Base-by-base conservation (phyloP, 2,888 invertebrate genomes). In the Sisyra terminalis region DNA sequence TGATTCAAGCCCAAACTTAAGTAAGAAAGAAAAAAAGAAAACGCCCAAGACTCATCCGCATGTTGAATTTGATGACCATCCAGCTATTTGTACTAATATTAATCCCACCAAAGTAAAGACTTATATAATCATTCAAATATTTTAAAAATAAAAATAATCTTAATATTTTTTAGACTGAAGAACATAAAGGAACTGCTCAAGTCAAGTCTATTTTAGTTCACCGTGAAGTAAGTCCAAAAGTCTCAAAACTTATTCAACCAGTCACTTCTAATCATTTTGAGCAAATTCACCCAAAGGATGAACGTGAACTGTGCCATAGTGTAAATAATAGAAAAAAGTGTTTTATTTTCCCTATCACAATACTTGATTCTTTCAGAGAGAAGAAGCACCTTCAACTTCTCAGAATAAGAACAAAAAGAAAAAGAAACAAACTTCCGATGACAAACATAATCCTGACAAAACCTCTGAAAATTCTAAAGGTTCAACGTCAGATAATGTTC, bases 241-340 rank as follows among this genome's bases (percentile, higher is more conserved):
- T 13, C 13, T 4, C 35, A 35, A 13, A 13, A 35, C 24, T 24
- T 1, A 24, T 35, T 14, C 13, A 65, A 47, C 52, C 55, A 46
- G 48, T 56, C 36, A 56, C 66, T 40, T 56, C 65, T 39, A 87
- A 86, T 70, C 76, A 79, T 63, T 85, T 86, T 64, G 82, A 83
- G 56, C 68, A 75, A 56, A 77, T 74, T 60, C 78, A 75, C 51
- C 87, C 88, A 41, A 87, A 86, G 68, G 88, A 88, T 66, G 84
- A 84, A 39, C 59, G 73, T 47, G 73, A 73, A 57, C 59, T 75
- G n/a, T n/a, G n/a, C 47, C 61, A 66, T 49, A 50, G 60, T 62
- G 50, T 60, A 62, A 45, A 66, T 63, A 54, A 68, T 68, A 60
- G 66, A 68, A 66, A 39, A 17, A 38, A 16, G 5, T 37, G 13